Evolutionary conservation across 2,888 invertebrate genomes (phyloP).

Genomic region (Notocelia uddmanniana): DNA sequence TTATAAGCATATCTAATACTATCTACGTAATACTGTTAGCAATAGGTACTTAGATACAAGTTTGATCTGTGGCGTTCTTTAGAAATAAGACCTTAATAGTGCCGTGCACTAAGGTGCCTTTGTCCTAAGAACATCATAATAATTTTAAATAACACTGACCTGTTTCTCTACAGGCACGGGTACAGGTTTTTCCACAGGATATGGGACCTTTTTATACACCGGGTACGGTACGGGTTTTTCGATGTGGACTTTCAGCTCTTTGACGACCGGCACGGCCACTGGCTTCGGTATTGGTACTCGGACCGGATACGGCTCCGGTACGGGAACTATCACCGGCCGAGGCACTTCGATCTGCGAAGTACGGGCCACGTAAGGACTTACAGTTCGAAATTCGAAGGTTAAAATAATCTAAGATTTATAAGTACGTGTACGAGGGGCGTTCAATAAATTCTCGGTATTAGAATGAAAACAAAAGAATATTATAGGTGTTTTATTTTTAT

Average conservation of each 20-base stretch:
- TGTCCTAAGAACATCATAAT: background rate
- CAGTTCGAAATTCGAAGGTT: background rate
- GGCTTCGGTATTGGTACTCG: conserved; percentile 90
- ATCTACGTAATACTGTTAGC: no score
- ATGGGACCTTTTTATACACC: conserved; percentile 89
- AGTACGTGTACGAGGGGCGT: no score
- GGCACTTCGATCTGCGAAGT: conserved; percentile 89
- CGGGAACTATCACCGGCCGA: conserved; percentile 90
- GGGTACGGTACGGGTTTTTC: conserved; percentile 89
- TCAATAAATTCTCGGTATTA: no score
- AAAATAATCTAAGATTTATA: no score
- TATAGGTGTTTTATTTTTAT: no score
- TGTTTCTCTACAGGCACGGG: conserved; percentile 91
- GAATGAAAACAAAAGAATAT: no score
- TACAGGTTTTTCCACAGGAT: conserved; percentile 90
- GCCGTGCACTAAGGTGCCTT: no score
- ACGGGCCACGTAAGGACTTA: conserved; percentile 46
- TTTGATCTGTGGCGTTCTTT: background rate
- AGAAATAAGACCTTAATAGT: background rate
- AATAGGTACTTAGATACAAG: background rate
- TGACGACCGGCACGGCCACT: conserved; percentile 88
- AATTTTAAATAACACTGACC: conserved; percentile 66
- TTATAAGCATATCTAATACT: no score
- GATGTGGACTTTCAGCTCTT: conserved; percentile 85
- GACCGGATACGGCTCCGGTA: conserved; percentile 91